Percentiles rank a stretch among this genome's conserved stretches.
phyloP scores from a whole-genome alignment of 2,888 invertebrate species.

The Drosophila dives region DNA sequence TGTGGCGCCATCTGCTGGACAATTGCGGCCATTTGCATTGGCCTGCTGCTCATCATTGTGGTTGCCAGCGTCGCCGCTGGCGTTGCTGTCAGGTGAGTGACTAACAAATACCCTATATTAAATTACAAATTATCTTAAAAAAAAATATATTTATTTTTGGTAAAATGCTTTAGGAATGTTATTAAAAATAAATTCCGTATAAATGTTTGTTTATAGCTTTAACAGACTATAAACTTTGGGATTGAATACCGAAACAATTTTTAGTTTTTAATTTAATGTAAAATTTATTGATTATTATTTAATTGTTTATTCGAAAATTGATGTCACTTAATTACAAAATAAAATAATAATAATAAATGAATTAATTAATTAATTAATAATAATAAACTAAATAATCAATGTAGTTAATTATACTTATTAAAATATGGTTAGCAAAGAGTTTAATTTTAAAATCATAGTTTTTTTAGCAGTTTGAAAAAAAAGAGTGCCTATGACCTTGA shows the following conservation, averaged over 20 bases:
- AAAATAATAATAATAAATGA: background rate
- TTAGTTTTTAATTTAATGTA: background rate
- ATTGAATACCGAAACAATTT: background rate
- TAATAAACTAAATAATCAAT: background rate
- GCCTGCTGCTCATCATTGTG: slow-evolving; percentile 80
- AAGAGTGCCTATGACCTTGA: background rate
- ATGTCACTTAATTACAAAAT: background rate
- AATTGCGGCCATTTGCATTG: slow-evolving; percentile 82
- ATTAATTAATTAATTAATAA: too few species aligned
- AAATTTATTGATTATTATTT: background rate
- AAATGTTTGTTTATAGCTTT: background rate
- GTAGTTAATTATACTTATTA: background rate
- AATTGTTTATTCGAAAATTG: background rate
- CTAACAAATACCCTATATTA: background rate
- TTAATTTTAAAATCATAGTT: background rate
- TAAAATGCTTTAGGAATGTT: background rate
- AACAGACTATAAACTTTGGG: background rate
- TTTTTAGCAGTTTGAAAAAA: background rate
- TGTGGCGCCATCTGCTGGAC: slow-evolving; percentile 84
- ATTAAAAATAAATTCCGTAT: background rate
- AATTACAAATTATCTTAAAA: background rate
- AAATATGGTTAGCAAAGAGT: background rate
- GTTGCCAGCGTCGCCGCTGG: slow-evolving; percentile 83
- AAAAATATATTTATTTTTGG: background rate
- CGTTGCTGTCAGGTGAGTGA: slow-evolving; percentile 83